Evolutionary conservation across 2,888 invertebrate genomes (phyloP), one percentile per base, ranked within the genome.

Genomic region (Eupsilia transversa): DNA sequence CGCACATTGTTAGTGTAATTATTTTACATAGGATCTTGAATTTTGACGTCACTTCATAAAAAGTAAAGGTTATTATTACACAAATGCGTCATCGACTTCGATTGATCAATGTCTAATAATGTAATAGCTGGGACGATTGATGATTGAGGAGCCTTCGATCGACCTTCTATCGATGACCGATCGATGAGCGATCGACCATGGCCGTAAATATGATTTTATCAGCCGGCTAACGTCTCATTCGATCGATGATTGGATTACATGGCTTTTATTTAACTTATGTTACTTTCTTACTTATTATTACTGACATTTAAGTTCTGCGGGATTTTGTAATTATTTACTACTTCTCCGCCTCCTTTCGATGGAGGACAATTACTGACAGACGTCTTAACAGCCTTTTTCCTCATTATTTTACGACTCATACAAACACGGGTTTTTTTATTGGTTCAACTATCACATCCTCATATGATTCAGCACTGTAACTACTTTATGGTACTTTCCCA

Each of bases 381-480:
- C 41, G 35, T 27, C 1, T 5, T 12, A 14, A 0, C 10, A 23
- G 38, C 20, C 27, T 27, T 57, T 77, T 77, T 74, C 65, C 65
- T 80, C 27, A 14, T 74, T n/a, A 10, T 17, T 14, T 54, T 23
- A 23, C 46, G 17, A 63, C 30, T 52, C 56, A 54, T 57, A 43
- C 14, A 9, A 27, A 54, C 23, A 52, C 23, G 46, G 33, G 59
- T 12, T 71, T 77, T 61, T 52, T 9, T n/a, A 1, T 27, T 38
- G 52, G 30, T 49, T n/a, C 20, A 3, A 1, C 17, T 46, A 41
- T 57, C 14, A 68, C 38, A 64, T 66, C 41, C 52, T 5, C 17
- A 38, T 68, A 49, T 72, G 83, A 80, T 77, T 72, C 54, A 72
- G 23, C 38, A 9, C 12, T n/a, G 33, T 66, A n/a, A 5, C 23